These are phyloP conservation scores for Xyrichtys novacula DNA, from an alignment of 2,797 vertebrate species.

Conservation along the genomic window DNA sequence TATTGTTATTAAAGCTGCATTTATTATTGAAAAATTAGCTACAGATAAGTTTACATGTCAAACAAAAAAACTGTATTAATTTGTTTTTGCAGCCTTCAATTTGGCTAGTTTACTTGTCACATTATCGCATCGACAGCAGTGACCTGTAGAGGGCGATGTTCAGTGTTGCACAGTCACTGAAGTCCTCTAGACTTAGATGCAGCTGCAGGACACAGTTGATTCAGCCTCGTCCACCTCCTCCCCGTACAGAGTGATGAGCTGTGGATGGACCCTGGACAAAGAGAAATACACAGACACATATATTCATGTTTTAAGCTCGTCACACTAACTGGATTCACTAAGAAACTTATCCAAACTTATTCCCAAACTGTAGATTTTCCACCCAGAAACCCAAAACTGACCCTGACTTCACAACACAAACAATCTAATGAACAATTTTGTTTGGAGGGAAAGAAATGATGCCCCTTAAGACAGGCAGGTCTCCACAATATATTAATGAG, in stretches of 20 bases:
- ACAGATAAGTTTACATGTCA: constrained; percentile 1
- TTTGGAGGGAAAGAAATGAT: no score
- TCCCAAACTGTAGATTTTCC: background rate
- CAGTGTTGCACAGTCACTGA: constrained; percentile 6
- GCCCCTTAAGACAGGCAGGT: no score
- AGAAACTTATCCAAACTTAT: background rate
- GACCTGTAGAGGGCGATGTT: constrained; percentile 6
- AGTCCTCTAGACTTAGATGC: constrained; percentile 82
- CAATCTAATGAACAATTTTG: no score
- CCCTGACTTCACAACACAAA: no score
- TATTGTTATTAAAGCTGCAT: constrained; percentile 14
- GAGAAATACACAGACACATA: constrained; percentile 25
- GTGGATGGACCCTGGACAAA: constrained; percentile 88
- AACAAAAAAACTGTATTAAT: background rate
- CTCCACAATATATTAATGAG: no score
- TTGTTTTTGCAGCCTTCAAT: background rate
- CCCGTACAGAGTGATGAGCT: constrained; percentile 91
- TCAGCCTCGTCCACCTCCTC: constrained; percentile 87
- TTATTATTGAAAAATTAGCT: background rate
- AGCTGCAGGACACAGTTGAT: constrained; percentile 86
- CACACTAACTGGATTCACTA: background rate
- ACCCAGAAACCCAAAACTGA: no score
- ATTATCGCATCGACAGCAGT: background rate
- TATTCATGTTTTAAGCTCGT: background rate
- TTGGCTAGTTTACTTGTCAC: background rate